phyloP scores from a whole-genome alignment of 1,140 invertebrate species.

The Acromyrmex heyeri region DNA sequence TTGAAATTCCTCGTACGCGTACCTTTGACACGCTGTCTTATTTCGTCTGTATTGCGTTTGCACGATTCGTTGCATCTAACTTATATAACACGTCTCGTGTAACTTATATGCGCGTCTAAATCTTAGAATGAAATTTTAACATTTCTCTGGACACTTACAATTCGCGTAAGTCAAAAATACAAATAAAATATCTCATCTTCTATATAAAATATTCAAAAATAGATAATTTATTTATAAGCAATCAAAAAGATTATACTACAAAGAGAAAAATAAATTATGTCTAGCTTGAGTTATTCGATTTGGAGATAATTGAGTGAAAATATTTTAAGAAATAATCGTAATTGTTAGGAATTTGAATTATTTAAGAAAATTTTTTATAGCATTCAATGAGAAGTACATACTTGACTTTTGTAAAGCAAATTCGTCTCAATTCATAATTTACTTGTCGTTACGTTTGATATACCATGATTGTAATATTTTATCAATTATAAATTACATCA shows the following conservation, averaged over 20 bases:
- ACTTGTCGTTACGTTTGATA: background rate
- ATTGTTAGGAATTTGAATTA: background rate
- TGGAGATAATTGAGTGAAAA: background rate
- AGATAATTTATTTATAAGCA: background rate
- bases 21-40: slow-evolving; percentile 11
- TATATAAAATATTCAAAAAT: background rate
- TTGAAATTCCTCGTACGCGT: slow-evolving; percentile 14
- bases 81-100: background rate
- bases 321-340: background rate
- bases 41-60: slow-evolving; percentile 1
- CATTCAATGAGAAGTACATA: background rate
- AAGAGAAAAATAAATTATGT: background rate
- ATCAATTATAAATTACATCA: background rate
- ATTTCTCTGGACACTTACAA: background rate
- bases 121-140: slow-evolving; percentile 15
- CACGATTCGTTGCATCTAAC: slow-evolving; percentile 11
- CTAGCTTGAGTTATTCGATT: background rate
- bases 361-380: background rate
- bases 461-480: background rate
- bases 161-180: background rate
- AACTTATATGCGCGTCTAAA: background rate
- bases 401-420: background rate
- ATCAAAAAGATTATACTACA: background rate
- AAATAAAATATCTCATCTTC: background rate
- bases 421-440: background rate